A percentile compares a stretch with the other conserved stretches of the same genome.
Evolutionary conservation across 2,113 vertebrate species (phyloP).

Genomic region (Aplodontia rufa): DNA sequence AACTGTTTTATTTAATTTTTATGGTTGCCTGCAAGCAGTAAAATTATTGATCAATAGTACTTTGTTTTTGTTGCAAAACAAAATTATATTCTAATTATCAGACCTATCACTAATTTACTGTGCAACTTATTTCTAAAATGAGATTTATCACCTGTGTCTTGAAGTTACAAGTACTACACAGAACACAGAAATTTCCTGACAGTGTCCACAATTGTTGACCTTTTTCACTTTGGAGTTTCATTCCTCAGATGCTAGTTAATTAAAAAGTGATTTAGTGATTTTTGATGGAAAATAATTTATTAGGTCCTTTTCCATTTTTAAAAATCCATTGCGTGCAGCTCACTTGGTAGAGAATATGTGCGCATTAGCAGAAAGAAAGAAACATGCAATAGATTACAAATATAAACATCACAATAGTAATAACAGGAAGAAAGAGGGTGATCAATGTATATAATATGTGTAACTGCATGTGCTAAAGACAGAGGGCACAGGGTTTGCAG

Average conservation of each 20-base stretch:
- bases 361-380: not conserved
- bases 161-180: not conserved
- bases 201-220: not conserved
- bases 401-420: not conserved
- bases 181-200: not conserved
- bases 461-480: not conserved
- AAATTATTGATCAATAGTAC: not conserved
- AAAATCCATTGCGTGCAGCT: not conserved
- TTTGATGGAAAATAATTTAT: not conserved
- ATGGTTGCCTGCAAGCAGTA: not conserved
- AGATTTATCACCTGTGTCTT: not conserved
- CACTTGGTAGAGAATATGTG: not conserved
- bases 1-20: not conserved
- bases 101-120: not conserved
- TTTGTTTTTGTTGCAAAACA: not conserved
- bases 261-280: slow-evolving; percentile 38
- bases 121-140: not conserved
- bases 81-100: not conserved
- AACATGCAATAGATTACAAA: not conserved
- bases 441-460: not conserved
- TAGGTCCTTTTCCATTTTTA: not conserved
- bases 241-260: not conserved
- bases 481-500: not conserved
- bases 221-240: not conserved
- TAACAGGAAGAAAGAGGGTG: not conserved